Percentiles rank a stretch among this genome's conserved stretches.
Evolutionary conservation across 1,140 invertebrate genomes (phyloP).

Genomic region (Pachypeltis micranthus): DNA sequence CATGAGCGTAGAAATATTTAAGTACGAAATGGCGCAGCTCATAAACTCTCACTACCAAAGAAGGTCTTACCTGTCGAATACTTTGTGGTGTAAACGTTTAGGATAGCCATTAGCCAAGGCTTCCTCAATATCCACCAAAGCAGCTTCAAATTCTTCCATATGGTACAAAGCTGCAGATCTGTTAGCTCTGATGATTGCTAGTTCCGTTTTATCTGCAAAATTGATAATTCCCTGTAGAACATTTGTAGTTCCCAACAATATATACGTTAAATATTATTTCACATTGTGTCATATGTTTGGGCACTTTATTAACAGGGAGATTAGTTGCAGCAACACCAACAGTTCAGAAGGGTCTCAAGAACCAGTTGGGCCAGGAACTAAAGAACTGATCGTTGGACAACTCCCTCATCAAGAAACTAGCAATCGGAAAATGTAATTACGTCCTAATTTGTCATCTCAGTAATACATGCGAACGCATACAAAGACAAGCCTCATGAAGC

Average conservation of each 20-base stretch:
- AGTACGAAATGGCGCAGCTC: no score
- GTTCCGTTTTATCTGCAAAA: conserved; percentile 35
- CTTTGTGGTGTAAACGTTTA: conserved; percentile 57
- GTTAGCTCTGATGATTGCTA: conserved; percentile 70
- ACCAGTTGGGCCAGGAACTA: no score
- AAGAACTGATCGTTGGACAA: not conserved
- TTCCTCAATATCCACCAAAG: conserved; percentile 56
- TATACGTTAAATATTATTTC: not conserved
- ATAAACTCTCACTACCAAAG: no score
- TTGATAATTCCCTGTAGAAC: not conserved
- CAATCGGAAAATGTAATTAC: no score
- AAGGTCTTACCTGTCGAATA: conserved; percentile 54
- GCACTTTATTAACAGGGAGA: not conserved
- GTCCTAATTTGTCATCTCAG: no score
- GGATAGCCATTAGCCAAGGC: conserved; percentile 61
- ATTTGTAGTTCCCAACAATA: conserved; percentile 15
- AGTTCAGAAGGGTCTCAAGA: not conserved
- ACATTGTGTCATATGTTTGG: not conserved
- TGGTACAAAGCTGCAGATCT: conserved; percentile 78
- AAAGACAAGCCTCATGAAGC: no score
- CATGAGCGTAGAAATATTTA: no score
- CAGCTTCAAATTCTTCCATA: conserved; percentile 51
- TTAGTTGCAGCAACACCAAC: not conserved
- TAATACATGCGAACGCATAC: no score
- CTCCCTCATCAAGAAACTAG: no score